Base-by-base conservation (phyloP, 1,140 invertebrate species). In the Drosophila lini region DNA sequence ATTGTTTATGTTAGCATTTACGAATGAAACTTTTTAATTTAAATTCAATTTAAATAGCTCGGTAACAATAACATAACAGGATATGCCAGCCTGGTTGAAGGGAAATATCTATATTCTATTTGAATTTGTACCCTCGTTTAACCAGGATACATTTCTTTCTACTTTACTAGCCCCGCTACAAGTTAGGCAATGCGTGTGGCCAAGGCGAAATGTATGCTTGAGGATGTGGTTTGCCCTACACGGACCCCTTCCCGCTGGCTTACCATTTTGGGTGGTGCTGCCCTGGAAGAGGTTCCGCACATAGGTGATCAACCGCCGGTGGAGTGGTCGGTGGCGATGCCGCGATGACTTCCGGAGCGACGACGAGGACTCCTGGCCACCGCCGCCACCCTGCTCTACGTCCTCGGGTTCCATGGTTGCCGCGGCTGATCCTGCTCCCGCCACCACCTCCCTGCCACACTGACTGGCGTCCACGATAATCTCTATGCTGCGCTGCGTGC, bases 381-480 rank as follows among this genome's bases (percentile, higher is more conserved):
- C 82, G 34, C 64, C 80, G 34, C 59, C 73, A 15, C 90, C 91
- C 57, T 91, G 90, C 56, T 92, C 91, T 8, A 91, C 73, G 55
- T 92, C 91, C 34, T 91, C 81, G 19, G 69, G 70, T 10, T 52
- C 74, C 42, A 58, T 19, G 11, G 68, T 48, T 34, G 50, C 36
- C 47, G 28, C 44, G 11, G 38, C 64, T 6, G 65, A 19, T 2
- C 53, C 65, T 15, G 22, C 42, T 32, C 13, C 52, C n/a, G 47
- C 58, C 31, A 57, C 67, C 40, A 74, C 8, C n/a, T 81, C 73
- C 68, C 71, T 82, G 56, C 90, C 78, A 31, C 85, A 83, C 25
- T 91, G 84, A 11, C 81, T 77, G 34, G 90, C 90, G 59, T 92
- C 91, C 67, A 92, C 90, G 44, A 91, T 91, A 31, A 92, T 92